Evolutionary conservation across 35 echinoderm and acorn worm genomes (phyloP), one percentile per base, ranked within the genome.

Genomic region (Diadema setosum): DNA sequence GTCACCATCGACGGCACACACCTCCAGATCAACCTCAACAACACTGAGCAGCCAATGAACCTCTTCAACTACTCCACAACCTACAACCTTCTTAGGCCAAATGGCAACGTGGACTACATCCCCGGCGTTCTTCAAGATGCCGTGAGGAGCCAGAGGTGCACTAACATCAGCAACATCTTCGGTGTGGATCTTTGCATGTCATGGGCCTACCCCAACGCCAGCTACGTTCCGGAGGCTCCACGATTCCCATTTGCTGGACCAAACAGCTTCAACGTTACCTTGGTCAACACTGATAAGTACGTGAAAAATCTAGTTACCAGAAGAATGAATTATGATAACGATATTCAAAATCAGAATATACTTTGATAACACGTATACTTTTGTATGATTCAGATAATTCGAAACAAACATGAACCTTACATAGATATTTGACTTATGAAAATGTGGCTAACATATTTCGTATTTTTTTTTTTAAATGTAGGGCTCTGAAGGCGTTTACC

Each of bases 231-330:
- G 25, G 64, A 81, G 31, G 96, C 96, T 33, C 89, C 96, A 86
- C 83, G 96, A 23, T 99, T 99, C 96, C 96, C 96, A 70, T 70
- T 99, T 70, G 90, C 89, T 33, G 96, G 96, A 80, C 96, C 96
- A 75, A 65, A 83, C 34, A 94, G 89, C 37, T 99, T 99, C 82
- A 92, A 94, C 75, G 36, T 99, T 24, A 92, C 96, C 14, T 75
- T 99, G 17, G 80, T 88, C 43, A 91, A 91, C 73, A 87, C 87
- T 49, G 93, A 99, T 57, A 48, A 48, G 92, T 97, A 93, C 90
- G 95, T 91, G 46, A 25, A n/a, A 46, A 7, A 55, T 75, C 1
- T 23, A n/a, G n/a, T n/a, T n/a, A n/a, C n/a, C n/a, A n/a, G n/a
- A n/a, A n/a, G n/a, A n/a, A n/a, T n/a, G n/a, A n/a, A n/a, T n/a